Conservation (phyloP, 92 coral and sea anemone genomes). For the Phenganax subtilis region DNA sequence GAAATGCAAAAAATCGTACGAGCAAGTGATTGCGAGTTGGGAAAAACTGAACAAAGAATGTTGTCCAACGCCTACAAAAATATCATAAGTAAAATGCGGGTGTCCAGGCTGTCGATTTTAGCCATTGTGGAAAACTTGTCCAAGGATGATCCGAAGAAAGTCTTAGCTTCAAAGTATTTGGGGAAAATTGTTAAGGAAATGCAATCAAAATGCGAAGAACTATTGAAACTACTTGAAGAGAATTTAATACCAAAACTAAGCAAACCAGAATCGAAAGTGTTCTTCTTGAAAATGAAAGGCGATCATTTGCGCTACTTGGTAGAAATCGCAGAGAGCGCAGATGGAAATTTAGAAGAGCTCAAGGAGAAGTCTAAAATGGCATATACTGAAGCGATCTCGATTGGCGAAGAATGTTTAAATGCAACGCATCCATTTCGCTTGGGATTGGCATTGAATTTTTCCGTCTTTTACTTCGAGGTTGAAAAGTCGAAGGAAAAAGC, state of each 20-base stretch:
- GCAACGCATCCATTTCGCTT: constrained; percentile 17
- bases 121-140: constrained; percentile 2
- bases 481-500: constrained; percentile 25
- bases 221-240: constrained; percentile 4
- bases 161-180: not conserved
- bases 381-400: not conserved
- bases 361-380: constrained; percentile 15
- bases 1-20: constrained; percentile 26
- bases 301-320: constrained; percentile 30
- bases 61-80: constrained; percentile 31
- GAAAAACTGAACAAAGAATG: constrained; percentile 12
- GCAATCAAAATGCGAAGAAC: not conserved
- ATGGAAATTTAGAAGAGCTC: not conserved
- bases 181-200: not conserved
- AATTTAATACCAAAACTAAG: constrained; percentile 15
- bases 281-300: constrained; percentile 38
- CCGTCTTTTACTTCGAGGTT: constrained; percentile 29
- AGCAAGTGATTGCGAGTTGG: constrained; percentile 5
- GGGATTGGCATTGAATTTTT: constrained; percentile 32
- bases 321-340: not conserved
- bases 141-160: constrained; percentile 25
- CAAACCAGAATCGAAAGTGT: constrained; percentile 18
- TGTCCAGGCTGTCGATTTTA: constrained; percentile 9
- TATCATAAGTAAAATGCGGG: constrained; percentile 23
- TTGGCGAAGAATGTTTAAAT: not conserved